Evolutionary conservation across 2,888 invertebrate species (phyloP).

Genomic region (Fabriciana adippe): DNA sequence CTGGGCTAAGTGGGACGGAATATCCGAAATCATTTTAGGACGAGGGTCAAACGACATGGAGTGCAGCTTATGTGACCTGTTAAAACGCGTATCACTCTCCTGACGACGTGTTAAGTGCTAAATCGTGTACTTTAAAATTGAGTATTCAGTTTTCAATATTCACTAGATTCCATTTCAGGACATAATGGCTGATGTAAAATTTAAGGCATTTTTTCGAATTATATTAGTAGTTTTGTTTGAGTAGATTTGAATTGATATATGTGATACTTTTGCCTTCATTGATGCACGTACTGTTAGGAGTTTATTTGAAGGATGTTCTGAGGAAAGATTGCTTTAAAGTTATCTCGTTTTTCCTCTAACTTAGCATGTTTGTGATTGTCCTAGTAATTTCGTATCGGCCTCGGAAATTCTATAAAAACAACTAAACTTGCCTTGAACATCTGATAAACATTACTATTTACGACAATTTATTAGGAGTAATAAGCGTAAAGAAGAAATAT

Average conservation of each 20-base stretch:
- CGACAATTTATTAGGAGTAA: not conserved
- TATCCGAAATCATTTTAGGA: slow-evolving; percentile 20
- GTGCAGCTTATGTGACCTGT: slow-evolving; percentile 29
- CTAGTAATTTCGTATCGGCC: not conserved
- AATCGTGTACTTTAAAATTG: slow-evolving; percentile 14
- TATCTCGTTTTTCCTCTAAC: slow-evolving; percentile 35
- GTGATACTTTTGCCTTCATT: slow-evolving; percentile 1
- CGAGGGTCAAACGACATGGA: slow-evolving; percentile 26
- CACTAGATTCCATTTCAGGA: too few relatives aligned
- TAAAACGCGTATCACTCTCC: slow-evolving; percentile 29
- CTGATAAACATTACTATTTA: not conserved
- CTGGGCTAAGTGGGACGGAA: slow-evolving; percentile 11
- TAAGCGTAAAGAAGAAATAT: too few relatives aligned
- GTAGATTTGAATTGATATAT: not conserved
- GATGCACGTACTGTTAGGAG: slow-evolving; percentile 6
- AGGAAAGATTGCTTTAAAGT: slow-evolving; percentile 30
- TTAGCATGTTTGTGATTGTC: slow-evolving; percentile 24
- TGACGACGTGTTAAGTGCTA: slow-evolving; percentile 33
- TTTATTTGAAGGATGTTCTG: slow-evolving; percentile 26
- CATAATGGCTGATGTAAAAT: too few relatives aligned
- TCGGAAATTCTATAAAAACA: not conserved
- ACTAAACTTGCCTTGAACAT: slow-evolving; percentile 1
- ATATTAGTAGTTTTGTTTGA: not conserved
- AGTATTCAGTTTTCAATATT: too few relatives aligned
- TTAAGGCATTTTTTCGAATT: too few relatives aligned